A percentile compares a stretch with the other conserved stretches of the same genome.
Evolutionary conservation across 23 tunicate species (phyloP).

Genomic region (Trididemnum clinides): DNA sequence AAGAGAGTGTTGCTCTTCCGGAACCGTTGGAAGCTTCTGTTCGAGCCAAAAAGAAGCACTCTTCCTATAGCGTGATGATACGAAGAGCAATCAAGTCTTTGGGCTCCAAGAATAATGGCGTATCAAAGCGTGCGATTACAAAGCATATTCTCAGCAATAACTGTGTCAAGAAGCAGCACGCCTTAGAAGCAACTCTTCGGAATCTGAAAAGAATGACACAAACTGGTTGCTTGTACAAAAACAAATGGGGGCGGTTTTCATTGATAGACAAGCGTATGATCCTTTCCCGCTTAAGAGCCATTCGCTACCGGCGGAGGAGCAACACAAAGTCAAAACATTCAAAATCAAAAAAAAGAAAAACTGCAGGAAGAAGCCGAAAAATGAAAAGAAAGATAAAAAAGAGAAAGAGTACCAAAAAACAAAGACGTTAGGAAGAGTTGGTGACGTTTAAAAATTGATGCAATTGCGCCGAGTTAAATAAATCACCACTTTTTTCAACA

Average conservation of each 20-base stretch:
- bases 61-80: conserved; percentile 77
- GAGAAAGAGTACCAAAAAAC: no score
- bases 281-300: background rate
- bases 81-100: conserved; percentile 63
- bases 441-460: no score
- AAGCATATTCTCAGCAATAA: conserved; percentile 57
- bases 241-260: conserved; percentile 50
- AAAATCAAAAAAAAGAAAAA: conserved; percentile 46
- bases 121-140: conserved; percentile 65
- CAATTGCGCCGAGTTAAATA: no score
- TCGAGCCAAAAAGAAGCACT: conserved; percentile 43
- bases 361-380: conserved; percentile 3
- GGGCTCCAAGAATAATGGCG: conserved; percentile 49
- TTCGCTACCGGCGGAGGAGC: conserved; percentile 18
- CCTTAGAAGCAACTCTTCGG: conserved; percentile 62
- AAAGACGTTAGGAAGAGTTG: no score
- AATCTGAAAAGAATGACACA: conserved; percentile 64
- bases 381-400: background rate
- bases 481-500: no score
- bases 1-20: conserved; percentile 81
- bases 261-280: conserved; percentile 49
- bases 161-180: conserved; percentile 65
- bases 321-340: conserved; percentile 26
- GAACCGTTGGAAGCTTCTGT: conserved; percentile 43
- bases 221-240: conserved; percentile 54